Conservation (phyloP, 2,113 vertebrate species). For the Sturnus vulgaris region DNA sequence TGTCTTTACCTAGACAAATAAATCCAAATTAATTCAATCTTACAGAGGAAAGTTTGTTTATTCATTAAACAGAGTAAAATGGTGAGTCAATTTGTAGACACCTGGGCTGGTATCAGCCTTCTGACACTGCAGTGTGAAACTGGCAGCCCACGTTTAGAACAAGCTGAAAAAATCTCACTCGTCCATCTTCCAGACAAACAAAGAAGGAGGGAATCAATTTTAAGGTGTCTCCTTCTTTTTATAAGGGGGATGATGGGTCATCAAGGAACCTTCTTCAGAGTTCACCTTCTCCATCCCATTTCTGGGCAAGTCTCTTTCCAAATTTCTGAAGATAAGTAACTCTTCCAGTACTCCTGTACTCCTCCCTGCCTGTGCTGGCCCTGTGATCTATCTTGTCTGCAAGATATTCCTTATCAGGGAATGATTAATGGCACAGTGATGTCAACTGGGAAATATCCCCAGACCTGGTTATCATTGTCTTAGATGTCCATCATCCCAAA, state of each 20-base stretch:
- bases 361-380: background rate
- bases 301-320: background rate
- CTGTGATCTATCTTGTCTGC: background rate
- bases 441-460: background rate
- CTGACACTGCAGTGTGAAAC: background rate
- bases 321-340: background rate
- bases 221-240: background rate
- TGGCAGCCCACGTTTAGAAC: background rate
- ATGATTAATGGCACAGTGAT: background rate
- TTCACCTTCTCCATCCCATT: background rate
- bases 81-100: constrained; percentile 34
- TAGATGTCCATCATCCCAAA: background rate
- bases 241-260: background rate
- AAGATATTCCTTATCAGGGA: background rate
- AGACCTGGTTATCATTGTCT: background rate
- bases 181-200: constrained; percentile 37
- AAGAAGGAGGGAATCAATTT: constrained; percentile 2
- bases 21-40: constrained; percentile 46
- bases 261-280: background rate
- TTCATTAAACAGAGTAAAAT: constrained; percentile 44
- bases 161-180: background rate
- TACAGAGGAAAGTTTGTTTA: constrained; percentile 39
- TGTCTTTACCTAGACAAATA: constrained; percentile 42
- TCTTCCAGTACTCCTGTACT: background rate
- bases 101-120: background rate